Conservation (phyloP, 2,113 vertebrate species). For the Bombycilla garrulus region DNA sequence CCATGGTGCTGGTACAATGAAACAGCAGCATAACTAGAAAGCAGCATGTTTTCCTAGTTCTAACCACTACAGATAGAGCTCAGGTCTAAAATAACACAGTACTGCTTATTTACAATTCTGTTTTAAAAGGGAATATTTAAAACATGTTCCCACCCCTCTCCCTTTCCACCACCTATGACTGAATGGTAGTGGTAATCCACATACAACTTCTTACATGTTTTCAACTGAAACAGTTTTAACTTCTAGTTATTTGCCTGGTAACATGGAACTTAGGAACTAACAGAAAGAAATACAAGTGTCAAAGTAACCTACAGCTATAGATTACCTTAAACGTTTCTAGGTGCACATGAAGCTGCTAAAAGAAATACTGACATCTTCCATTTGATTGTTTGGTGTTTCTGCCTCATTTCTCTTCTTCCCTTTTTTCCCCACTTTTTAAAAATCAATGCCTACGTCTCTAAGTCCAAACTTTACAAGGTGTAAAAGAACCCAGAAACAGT, state of each 20-base stretch:
- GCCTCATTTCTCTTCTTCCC: background rate
- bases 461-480: background rate
- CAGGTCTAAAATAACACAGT: slow-evolving; percentile 65
- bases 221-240: slow-evolving; percentile 56
- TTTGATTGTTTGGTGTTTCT: background rate
- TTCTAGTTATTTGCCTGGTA: slow-evolving; percentile 35
- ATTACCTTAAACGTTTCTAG: background rate
- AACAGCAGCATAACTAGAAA: slow-evolving; percentile 69
- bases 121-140: slow-evolving; percentile 65
- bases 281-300: background rate
- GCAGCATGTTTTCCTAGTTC: slow-evolving; percentile 67
- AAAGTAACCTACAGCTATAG: slow-evolving; percentile 29
- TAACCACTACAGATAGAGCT: slow-evolving; percentile 67
- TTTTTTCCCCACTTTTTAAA: background rate
- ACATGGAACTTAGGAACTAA: background rate
- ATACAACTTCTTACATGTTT: slow-evolving; percentile 46
- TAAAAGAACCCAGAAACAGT: slow-evolving; percentile 15
- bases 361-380: slow-evolving; percentile 29
- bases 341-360: background rate
- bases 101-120: slow-evolving; percentile 73
- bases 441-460: background rate
- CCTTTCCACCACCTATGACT: slow-evolving; percentile 45
- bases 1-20: slow-evolving; percentile 68
- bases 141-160: slow-evolving; percentile 59
- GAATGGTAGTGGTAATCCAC: slow-evolving; percentile 50